Evolutionary conservation across 2,113 vertebrate genomes (phyloP).

Genomic region (Toxostoma redivivum): DNA sequence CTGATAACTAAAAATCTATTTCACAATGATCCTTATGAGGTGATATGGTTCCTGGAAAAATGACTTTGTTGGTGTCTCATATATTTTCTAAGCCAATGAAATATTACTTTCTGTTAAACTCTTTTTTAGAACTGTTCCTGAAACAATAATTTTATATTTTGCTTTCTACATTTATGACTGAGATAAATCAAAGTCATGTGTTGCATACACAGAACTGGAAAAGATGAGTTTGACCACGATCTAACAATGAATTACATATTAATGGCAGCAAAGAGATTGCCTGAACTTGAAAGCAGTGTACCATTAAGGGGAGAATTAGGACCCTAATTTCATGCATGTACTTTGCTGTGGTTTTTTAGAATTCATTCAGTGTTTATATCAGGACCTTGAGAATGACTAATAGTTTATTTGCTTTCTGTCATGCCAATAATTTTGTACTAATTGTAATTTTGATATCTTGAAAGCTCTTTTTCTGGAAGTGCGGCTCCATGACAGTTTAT

Average conservation of each 20-base stretch:
- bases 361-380: neutral
- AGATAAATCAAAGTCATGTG: neutral
- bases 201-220: neutral
- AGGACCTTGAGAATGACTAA: neutral
- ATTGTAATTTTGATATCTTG: neutral
- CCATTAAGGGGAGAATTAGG: neutral
- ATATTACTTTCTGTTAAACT: neutral
- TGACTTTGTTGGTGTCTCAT: neutral
- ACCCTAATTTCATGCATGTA: neutral
- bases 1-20: neutral
- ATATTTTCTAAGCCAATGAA: neutral
- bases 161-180: neutral
- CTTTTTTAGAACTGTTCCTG: neutral
- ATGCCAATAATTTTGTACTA: neutral
- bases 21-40: neutral
- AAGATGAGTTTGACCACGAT: neutral
- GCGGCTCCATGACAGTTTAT: neutral
- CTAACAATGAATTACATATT: neutral
- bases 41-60: neutral
- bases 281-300: neutral
- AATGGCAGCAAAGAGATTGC: neutral
- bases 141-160: neutral
- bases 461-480: neutral
- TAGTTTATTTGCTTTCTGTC: neutral
- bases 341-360: neutral